A percentile compares a stretch with the other conserved stretches of the same genome.
These are phyloP conservation scores for Cyanistes caeruleus DNA, from an alignment of 2,113 vertebrate genomes.

Conservation along the genomic window DNA sequence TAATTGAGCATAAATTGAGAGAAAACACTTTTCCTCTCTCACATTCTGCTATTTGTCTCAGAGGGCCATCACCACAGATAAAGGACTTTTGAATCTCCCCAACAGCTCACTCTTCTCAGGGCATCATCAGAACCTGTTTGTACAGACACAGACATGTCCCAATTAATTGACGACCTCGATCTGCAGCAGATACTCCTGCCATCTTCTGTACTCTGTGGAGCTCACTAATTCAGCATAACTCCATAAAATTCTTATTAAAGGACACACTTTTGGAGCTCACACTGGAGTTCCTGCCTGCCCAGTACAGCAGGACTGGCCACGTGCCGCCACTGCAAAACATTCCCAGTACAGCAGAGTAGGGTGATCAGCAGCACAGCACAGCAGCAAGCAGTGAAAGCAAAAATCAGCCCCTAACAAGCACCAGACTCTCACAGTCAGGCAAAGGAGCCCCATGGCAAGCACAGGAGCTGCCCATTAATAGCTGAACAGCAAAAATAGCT, in stretches of 20 bases:
- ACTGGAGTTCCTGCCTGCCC: not conserved
- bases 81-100: not conserved
- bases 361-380: not conserved
- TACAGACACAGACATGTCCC: not conserved
- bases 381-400: not conserved
- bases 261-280: accelerated
- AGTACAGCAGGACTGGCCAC: too few species aligned
- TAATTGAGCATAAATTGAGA: not conserved
- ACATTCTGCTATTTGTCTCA: not conserved
- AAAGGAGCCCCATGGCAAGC: not conserved
- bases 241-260: not conserved
- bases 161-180: not conserved
- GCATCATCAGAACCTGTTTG: not conserved
- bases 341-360: not conserved
- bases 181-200: not conserved
- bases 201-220: not conserved
- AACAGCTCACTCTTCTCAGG: not conserved
- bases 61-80: not conserved
- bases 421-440: not conserved
- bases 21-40: not conserved
- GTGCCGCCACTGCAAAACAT: not conserved
- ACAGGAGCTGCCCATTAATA: not conserved
- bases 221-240: not conserved
- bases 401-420: accelerated
- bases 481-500: not conserved